Evolutionary conservation across 2,797 vertebrate species (phyloP).

Genomic region (Falco biarmicus): DNA sequence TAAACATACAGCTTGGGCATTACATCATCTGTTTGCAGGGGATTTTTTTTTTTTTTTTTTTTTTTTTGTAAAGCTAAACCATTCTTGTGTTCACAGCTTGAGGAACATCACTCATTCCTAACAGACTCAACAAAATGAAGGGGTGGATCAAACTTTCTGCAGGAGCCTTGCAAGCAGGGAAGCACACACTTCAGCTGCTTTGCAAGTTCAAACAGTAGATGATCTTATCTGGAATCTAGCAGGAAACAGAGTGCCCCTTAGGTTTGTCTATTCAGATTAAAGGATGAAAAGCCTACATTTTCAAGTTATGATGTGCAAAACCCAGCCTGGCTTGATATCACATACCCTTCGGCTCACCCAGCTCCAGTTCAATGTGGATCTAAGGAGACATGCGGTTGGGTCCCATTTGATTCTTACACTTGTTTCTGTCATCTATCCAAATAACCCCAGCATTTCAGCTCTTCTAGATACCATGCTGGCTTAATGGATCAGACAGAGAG

Average conservation of each 20-base stretch:
- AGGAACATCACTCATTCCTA: neutral
- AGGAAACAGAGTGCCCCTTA: slow-evolving; percentile 28
- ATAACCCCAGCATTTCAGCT: neutral
- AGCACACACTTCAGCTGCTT: slow-evolving; percentile 17
- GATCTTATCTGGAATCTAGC: slow-evolving; percentile 35
- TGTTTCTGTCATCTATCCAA: neutral
- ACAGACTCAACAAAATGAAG: neutral
- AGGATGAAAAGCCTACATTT: neutral
- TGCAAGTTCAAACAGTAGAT: slow-evolving; percentile 42
- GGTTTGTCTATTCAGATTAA: neutral
- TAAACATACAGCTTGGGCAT: slow-evolving; percentile 10
- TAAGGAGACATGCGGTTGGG: neutral
- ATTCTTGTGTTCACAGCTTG: neutral
- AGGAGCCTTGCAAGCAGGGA: neutral
- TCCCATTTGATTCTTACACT: neutral
- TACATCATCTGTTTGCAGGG: slow-evolving; percentile 40
- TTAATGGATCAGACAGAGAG: neutral
- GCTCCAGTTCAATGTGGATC: neutral
- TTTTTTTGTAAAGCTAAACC: neutral
- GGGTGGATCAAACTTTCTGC: neutral
- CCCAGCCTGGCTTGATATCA: neutral
- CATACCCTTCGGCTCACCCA: neutral
- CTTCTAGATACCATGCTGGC: rapidly evolving
- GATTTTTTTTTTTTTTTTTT: neutral
- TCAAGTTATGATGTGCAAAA: neutral